These are phyloP conservation scores for Rhombomys opimus DNA, from an alignment of 2,113 vertebrate genomes.

Conservation along the genomic window DNA sequence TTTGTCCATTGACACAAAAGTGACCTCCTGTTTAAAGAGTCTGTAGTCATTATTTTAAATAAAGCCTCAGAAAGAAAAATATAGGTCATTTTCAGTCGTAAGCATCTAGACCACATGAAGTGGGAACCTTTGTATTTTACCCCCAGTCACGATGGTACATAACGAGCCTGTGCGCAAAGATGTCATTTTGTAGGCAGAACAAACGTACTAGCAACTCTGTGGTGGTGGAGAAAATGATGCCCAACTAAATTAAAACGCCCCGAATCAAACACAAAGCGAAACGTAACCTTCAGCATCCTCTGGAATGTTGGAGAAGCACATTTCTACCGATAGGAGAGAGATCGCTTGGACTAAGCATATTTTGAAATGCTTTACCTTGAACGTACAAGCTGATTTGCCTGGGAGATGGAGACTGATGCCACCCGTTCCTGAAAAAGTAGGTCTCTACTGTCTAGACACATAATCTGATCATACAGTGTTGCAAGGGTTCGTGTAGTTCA, in stretches of 20 bases:
- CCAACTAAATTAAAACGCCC: not conserved
- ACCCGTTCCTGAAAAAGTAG: not conserved
- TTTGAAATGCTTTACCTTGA: not conserved
- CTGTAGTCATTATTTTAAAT: conserved; percentile 85
- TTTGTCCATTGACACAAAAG: conserved; percentile 86
- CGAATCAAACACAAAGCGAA: not conserved
- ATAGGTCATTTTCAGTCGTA: conserved; percentile 57
- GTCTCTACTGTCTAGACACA: not conserved
- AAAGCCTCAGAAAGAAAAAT: conserved; percentile 69
- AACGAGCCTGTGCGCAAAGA: not conserved
- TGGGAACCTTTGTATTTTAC: conserved; percentile 39
- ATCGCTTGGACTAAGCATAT: not conserved
- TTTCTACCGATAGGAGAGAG: not conserved
- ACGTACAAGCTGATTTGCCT: not conserved
- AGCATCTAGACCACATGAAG: not conserved
- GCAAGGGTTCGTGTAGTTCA: not conserved
- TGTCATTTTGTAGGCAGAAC: not conserved
- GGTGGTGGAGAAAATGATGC: not conserved
- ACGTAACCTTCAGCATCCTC: not conserved
- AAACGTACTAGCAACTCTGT: too few species aligned
- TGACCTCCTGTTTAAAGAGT: conserved; percentile 87
- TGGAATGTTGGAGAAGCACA: not conserved
- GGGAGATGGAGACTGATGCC: not conserved
- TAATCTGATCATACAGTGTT: not conserved
- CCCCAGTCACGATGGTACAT: not conserved